A percentile compares a stretch with the other conserved stretches of the same genome.
phyloP scores from a whole-genome alignment of 2,113 vertebrate genomes.

The Lipotes vexillifer region DNA sequence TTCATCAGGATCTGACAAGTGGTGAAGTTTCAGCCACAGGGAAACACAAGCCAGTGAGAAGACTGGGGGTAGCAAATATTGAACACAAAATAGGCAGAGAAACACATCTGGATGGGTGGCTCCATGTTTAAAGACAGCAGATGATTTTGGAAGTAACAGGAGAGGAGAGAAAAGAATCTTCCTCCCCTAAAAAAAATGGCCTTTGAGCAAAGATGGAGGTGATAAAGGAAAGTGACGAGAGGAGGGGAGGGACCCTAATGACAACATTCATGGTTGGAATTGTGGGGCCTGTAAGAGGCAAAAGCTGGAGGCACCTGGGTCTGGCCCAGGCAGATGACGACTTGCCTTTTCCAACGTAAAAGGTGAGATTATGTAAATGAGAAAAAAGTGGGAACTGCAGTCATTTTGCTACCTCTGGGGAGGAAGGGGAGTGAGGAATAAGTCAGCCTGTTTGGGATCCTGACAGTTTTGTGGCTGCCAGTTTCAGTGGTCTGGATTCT shows the following conservation, averaged over 20 bases:
- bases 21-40: background rate
- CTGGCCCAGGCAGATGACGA: background rate
- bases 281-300: background rate
- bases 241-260: background rate
- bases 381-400: background rate
- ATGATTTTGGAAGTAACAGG: background rate
- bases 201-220: background rate
- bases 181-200: background rate
- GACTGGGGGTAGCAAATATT: no score
- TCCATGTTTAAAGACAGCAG: background rate
- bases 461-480: background rate
- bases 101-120: background rate
- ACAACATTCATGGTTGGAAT: background rate
- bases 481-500: background rate
- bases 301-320: background rate
- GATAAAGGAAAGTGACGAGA: background rate
- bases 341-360: background rate
- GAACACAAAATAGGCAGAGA: background rate
- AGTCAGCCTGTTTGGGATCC: background rate
- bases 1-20: background rate
- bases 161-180: background rate
- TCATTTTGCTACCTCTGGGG: background rate
- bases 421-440: background rate
- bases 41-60: rapidly evolving
- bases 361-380: background rate